Percentiles rank a stretch among this genome's conserved stretches.
phyloP scores from a whole-genome alignment of 2,113 vertebrate genomes.

The Pavo muticus region DNA sequence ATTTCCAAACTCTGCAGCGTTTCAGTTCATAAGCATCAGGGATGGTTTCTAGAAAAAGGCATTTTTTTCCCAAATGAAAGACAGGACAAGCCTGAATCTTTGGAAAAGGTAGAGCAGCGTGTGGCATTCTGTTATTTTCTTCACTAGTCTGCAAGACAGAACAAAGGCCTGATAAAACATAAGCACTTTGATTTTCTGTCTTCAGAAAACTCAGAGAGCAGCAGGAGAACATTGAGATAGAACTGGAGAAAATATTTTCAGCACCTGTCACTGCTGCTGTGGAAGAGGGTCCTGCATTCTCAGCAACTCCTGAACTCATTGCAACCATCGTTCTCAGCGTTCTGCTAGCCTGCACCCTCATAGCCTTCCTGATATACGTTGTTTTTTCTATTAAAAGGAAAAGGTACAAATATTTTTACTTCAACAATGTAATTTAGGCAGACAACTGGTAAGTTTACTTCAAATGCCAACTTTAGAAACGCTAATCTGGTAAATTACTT shows the following conservation, averaged over 20 bases:
- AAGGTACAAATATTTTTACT: constrained; percentile 16
- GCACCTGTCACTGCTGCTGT: not conserved
- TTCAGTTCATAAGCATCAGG: not conserved
- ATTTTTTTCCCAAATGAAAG: not conserved
- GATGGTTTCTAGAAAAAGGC: not conserved
- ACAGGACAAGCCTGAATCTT: not conserved
- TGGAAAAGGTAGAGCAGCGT: rapidly evolving
- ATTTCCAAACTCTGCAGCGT: not conserved
- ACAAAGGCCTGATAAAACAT: not conserved
- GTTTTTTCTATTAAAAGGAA: constrained; percentile 58
- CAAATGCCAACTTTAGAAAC: not conserved
- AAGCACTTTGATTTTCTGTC: not conserved
- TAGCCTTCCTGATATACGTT: constrained; percentile 48
- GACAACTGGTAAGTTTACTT: not conserved
- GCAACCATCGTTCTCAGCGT: constrained; percentile 47
- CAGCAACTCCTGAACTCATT: not conserved
- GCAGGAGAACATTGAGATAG: constrained; percentile 18
- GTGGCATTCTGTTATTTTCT: not conserved
- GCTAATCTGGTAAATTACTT: not conserved
- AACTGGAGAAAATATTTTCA: constrained; percentile 70
- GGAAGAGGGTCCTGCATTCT: not conserved
- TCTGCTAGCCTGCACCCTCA: constrained; percentile 52
- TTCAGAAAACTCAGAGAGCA: constrained; percentile 79
- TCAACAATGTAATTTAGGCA: not conserved
- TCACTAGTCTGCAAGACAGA: not conserved